phyloP scores from a whole-genome alignment of 2,888 invertebrate species.

The Tenthredo livida region DNA sequence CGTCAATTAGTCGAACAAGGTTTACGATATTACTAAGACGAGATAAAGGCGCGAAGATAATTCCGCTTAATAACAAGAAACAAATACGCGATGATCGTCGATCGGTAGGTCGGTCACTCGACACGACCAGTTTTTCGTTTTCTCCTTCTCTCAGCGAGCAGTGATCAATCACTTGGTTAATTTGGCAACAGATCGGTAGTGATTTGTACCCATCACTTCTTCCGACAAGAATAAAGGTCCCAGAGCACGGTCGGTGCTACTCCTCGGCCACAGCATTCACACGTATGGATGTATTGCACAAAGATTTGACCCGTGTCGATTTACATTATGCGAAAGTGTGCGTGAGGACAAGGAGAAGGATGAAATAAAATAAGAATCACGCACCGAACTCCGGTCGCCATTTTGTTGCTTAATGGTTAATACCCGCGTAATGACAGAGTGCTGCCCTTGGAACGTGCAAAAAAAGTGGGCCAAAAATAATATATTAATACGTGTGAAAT shows the following conservation, averaged over 20 bases:
- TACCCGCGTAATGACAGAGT: constrained; percentile 44
- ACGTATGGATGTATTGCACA: not conserved
- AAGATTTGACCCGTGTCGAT: not conserved
- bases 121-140: constrained; percentile 4
- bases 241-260: constrained; percentile 14
- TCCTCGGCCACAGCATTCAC: constrained; percentile 4
- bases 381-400: not conserved
- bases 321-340: not conserved
- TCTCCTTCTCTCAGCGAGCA: not conserved
- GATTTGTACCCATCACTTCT: constrained; percentile 53
- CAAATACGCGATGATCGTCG: constrained; percentile 40
- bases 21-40: constrained; percentile 45
- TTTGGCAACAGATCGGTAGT: constrained; percentile 56
- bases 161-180: constrained; percentile 55
- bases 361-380: not conserved
- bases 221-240: constrained; percentile 24
- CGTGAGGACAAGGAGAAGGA: constrained; percentile 9
- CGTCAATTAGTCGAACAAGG: constrained; percentile 52
- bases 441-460: constrained; percentile 15
- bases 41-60: constrained; percentile 45
- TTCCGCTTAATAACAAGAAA: constrained; percentile 40
- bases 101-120: not conserved
- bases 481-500: constrained; percentile 41
- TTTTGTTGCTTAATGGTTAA: constrained; percentile 28
- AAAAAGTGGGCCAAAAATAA: constrained; percentile 38